Conservation (phyloP, 2,797 vertebrate genomes). For the Smutsia temminckii region DNA sequence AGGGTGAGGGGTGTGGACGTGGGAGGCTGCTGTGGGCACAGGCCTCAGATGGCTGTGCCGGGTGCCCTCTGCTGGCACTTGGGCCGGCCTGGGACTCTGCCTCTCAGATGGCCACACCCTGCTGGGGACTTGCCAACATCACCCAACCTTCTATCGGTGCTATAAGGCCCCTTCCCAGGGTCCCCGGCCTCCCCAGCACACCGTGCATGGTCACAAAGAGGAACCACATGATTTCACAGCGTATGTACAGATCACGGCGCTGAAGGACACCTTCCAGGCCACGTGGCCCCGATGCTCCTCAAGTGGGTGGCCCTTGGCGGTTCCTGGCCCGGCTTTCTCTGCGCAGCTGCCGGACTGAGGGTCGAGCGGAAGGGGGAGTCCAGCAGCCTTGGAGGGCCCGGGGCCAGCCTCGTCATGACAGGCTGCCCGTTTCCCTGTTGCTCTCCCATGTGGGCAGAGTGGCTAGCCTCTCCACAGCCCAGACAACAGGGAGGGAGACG, state of each 20-base stretch:
- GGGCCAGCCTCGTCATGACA: rapidly evolving
- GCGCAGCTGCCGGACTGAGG: rapidly evolving
- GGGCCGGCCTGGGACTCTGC: neutral
- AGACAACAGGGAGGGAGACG: neutral
- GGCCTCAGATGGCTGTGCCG: neutral
- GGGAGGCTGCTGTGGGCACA: neutral
- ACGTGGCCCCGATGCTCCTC: neutral
- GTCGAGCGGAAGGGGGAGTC: neutral
- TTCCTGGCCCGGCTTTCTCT: no score
- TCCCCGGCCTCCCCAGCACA: neutral
- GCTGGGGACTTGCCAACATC: neutral
- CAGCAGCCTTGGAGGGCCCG: neutral
- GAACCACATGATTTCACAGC: no score
- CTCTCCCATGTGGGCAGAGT: no score
- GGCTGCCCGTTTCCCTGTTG: neutral
- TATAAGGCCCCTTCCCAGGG: neutral
- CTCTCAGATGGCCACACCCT: neutral
- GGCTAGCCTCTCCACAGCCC: neutral
- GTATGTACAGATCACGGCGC: rapidly evolving
- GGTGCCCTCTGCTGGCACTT: neutral
- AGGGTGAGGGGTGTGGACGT: no score
- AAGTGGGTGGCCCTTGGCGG: rapidly evolving
- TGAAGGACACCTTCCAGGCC: neutral
- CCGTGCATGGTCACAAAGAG: neutral
- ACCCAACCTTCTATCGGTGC: neutral